A percentile compares a stretch with the other conserved stretches of the same genome.
These are phyloP conservation scores for Empidonax traillii DNA, from an alignment of 2,113 vertebrate genomes.

Conservation along the genomic window DNA sequence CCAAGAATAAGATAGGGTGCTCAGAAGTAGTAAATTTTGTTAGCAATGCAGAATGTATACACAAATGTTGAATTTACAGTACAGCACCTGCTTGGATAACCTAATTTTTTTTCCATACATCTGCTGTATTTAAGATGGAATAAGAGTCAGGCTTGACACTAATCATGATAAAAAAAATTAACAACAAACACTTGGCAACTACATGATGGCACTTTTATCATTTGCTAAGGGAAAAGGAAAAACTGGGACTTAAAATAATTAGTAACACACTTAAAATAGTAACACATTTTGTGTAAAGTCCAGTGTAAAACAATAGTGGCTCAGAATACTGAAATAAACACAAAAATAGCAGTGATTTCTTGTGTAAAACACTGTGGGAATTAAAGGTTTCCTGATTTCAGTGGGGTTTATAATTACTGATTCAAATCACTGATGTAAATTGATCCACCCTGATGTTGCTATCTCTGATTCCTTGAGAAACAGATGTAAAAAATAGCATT, in stretches of 20 bases:
- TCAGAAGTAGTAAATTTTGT: not conserved
- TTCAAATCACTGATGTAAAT: not conserved
- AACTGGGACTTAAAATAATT: not conserved
- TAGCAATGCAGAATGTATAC: not conserved
- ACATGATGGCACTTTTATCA: not conserved
- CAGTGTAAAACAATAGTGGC: not conserved
- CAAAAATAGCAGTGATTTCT: not conserved
- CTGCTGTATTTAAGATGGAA: not conserved
- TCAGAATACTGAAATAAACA: not conserved
- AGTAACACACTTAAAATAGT: not conserved
- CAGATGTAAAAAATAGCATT: not conserved
- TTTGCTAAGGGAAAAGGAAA: not conserved
- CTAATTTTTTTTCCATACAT: not conserved
- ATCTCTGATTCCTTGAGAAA: not conserved
- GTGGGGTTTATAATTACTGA: not conserved
- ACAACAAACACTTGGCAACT: not conserved
- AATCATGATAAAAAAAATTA: not conserved
- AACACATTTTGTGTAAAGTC: not conserved
- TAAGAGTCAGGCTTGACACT: not conserved
- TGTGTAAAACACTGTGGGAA: not conserved
- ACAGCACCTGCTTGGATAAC: not conserved
- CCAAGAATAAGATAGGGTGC: not conserved
- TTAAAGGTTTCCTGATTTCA: not conserved
- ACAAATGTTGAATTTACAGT: not conserved
- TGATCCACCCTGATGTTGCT: not conserved